phyloP scores from a whole-genome alignment of 2,888 invertebrate genomes.

The Megaustenia siamemsis region DNA sequence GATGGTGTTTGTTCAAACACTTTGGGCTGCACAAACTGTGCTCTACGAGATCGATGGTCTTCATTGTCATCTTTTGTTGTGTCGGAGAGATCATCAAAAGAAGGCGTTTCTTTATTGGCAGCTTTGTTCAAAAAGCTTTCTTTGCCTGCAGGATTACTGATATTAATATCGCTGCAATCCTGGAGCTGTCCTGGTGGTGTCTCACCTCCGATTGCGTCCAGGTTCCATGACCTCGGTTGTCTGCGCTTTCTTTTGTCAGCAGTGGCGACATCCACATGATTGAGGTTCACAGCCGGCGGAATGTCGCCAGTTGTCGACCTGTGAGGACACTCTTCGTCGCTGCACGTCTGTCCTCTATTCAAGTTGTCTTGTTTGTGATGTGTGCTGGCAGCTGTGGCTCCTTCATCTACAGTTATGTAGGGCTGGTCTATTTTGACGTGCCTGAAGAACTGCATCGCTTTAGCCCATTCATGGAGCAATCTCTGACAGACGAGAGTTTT shows the following conservation, averaged over 20 bases:
- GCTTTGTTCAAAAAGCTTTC: slow-evolving; percentile 2
- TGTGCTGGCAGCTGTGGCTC: neutral
- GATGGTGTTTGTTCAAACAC: neutral
- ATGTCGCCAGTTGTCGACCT: neutral
- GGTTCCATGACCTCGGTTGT: slow-evolving; percentile 24
- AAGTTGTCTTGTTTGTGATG: neutral
- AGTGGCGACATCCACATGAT: neutral
- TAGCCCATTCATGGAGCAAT: slow-evolving; percentile 60
- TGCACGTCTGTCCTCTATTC: neutral
- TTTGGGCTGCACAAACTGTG: slow-evolving; percentile 33
- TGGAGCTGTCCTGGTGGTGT: too few relatives aligned
- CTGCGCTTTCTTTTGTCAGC: neutral
- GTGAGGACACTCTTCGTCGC: neutral
- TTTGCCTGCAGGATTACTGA: neutral
- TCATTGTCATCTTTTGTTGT: neutral
- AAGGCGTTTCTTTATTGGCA: neutral
- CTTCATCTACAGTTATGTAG: slow-evolving; percentile 38
- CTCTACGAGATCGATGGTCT: slow-evolving; percentile 33
- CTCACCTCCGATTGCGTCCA: slow-evolving; percentile 4
- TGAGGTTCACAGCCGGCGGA: neutral
- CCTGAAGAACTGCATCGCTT: slow-evolving; percentile 54
- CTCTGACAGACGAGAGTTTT: slow-evolving; percentile 60
- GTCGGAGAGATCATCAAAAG: neutral
- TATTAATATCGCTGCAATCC: neutral
- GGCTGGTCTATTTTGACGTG: slow-evolving; percentile 46